Evolutionary conservation across 1,140 invertebrate genomes (phyloP), one percentile per base, ranked within the genome.

Genomic region (Aplysia californica): DNA sequence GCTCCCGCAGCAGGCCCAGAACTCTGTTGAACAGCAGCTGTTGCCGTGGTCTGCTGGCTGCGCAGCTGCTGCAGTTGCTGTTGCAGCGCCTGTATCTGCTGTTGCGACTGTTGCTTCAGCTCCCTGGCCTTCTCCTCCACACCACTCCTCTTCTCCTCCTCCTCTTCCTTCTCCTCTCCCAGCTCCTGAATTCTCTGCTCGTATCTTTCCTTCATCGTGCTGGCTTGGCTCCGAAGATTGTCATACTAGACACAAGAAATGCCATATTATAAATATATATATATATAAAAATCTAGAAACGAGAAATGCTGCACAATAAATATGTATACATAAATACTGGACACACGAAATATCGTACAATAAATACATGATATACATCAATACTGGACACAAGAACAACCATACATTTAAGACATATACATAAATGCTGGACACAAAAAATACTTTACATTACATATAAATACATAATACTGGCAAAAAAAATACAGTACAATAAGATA

Each of bases 181-280:
- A 89, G 68, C 41, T 89, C 87, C 56, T 78, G 72, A 35, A 89
- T 87, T 35, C 82, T 79, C 10, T 84, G 81, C 67, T 89, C 87
- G 76, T 89, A 89, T 44, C 79, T 79, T 36, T 87, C 84, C 61
- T 88, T 89, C 87, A 89, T 87, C 18, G 78, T 66, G 0, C 79
- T 76, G 0, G 87, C 87, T 67, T 88, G 87, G 21, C 55, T 64
- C 55, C 83, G 76, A 15, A 88, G 75, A 58, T 83, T 82, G 23
- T 88, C 87, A 82, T 88, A 88, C 86, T 89, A 79, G 56, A 82
- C 76, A 74, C 2, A 29, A 58, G n/a, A 36, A n/a, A n/a, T n/a
- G n/a, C n/a, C n/a, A n/a, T n/a, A n/a, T n/a, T n/a, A n/a, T n/a
- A n/a, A n/a, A n/a, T n/a, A n/a, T n/a, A n/a, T n/a, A n/a, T n/a